Evolutionary conservation across 2,113 vertebrate genomes (phyloP).

Genomic region (Blennius ocellaris): DNA sequence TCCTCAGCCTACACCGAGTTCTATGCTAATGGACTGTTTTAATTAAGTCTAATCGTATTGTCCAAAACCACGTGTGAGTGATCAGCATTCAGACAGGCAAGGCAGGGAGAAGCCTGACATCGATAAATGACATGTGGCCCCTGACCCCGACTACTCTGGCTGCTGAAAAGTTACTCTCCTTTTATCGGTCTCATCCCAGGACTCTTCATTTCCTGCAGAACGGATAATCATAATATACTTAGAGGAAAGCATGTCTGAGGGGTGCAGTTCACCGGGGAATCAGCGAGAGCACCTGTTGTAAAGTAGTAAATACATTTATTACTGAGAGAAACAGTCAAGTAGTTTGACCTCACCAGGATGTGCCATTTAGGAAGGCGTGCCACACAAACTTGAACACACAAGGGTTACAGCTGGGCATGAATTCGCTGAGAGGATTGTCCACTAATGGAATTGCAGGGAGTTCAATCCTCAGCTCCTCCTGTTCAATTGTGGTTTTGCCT

Average conservation of each 20-base stretch:
- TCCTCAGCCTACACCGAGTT: conserved; percentile 17
- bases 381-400: neutral
- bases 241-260: conserved; percentile 2
- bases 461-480: too few species aligned
- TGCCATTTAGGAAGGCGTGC: neutral
- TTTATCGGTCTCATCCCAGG: conserved; percentile 39
- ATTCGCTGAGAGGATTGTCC: too few species aligned
- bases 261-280: conserved; percentile 1
- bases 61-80: conserved; percentile 22
- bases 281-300: conserved; percentile 17
- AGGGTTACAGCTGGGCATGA: neutral
- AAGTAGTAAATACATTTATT: neutral
- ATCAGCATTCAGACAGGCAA: conserved; percentile 62
- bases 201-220: conserved; percentile 48
- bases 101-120: conserved; percentile 48
- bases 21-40: conserved; percentile 70
- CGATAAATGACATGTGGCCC: conserved; percentile 70
- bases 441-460: too few species aligned
- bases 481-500: too few species aligned
- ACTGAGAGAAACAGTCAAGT: neutral
- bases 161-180: conserved; percentile 39
- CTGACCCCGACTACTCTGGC: conserved; percentile 47
- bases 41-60: conserved; percentile 68
- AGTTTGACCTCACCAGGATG: neutral
- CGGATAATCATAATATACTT: conserved; percentile 28